Evolutionary conservation across 2,888 invertebrate species (phyloP).

Genomic region (Aphidius colemani): DNA sequence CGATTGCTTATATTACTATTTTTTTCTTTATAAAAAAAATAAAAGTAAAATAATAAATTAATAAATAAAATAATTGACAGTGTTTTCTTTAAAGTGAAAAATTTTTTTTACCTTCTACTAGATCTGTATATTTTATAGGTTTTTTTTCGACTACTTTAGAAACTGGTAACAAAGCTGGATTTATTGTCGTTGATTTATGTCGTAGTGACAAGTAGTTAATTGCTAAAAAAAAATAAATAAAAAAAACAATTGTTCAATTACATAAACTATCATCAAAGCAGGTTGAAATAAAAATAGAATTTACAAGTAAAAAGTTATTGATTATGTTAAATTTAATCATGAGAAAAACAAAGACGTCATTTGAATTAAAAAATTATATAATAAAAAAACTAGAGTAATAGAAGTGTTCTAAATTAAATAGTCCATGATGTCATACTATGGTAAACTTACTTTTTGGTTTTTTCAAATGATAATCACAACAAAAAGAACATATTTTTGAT

Average conservation of each 20-base stretch:
- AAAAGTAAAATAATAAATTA: no score
- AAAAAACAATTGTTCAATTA: neutral
- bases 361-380: neutral
- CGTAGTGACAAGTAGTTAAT: conserved; percentile 36
- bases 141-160: conserved; percentile 63
- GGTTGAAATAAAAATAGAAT: no score
- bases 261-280: no score
- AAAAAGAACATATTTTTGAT: conserved; percentile 43
- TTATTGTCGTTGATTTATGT: conserved; percentile 42
- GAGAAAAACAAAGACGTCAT: neutral
- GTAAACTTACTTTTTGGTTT: conserved; percentile 40
- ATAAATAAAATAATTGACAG: no score
- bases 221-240: conserved; percentile 31
- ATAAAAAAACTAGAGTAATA: neutral
- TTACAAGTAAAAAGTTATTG: no score
- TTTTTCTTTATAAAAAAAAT: conserved; percentile 58
- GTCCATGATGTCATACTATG: no score
- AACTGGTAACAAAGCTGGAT: conserved; percentile 45
- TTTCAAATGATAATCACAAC: conserved; percentile 43
- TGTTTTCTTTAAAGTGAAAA: neutral
- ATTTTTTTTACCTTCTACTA: conserved; percentile 68
- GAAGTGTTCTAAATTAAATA: no score
- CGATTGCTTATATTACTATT: conserved; percentile 67
- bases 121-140: conserved; percentile 68
- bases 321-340: conserved; percentile 2